phyloP scores from a whole-genome alignment of 2,797 vertebrate genomes.

The Xiphophorus birchmanni region DNA sequence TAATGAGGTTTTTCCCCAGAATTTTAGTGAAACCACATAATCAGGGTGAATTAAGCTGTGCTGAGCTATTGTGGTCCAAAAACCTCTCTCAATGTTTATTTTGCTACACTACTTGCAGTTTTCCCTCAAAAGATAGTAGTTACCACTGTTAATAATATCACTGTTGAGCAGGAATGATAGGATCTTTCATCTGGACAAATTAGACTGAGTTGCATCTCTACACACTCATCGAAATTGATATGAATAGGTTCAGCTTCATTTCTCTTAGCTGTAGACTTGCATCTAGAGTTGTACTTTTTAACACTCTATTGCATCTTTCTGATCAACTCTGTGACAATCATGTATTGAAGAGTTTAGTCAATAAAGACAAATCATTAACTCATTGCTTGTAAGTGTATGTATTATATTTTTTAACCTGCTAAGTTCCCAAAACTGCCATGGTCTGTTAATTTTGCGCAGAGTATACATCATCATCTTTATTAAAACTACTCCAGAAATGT shows the following conservation, averaged over 20 bases:
- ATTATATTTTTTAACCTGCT: conserved; percentile 19
- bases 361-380: conserved; percentile 10
- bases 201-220: background rate
- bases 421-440: conserved; percentile 17
- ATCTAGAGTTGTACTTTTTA: background rate
- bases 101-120: background rate
- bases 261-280: background rate
- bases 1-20: background rate
- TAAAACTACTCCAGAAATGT: conserved; percentile 38
- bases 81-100: background rate
- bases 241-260: background rate
- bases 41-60: background rate
- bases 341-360: conserved; percentile 1
- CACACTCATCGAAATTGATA: background rate
- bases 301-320: background rate
- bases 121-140: background rate
- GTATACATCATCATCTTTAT: conserved; percentile 34
- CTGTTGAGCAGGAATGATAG: background rate
- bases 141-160: background rate
- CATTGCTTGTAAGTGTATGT: conserved; percentile 16
- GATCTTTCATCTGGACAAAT: background rate
- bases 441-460: conserved; percentile 30
- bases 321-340: background rate
- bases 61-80: background rate
- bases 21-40: background rate